A percentile compares a stretch with the other conserved stretches of the same genome.
Conservation (phyloP, 1,140 invertebrate species). For the Drosophila bocki region DNA sequence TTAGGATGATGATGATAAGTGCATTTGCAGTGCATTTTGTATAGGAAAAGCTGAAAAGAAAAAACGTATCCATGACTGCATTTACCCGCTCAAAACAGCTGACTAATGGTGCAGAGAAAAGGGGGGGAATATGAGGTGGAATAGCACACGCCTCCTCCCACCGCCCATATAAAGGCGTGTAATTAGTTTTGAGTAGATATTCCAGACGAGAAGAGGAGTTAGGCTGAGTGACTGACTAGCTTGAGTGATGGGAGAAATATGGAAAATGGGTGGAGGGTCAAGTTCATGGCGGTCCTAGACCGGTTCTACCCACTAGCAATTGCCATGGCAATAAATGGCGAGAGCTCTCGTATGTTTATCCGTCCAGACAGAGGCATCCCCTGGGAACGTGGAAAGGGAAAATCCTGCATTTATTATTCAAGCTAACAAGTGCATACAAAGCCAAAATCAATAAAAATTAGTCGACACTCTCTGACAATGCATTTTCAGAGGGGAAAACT, state of each 20-base stretch:
- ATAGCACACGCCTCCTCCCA: conserved; percentile 12
- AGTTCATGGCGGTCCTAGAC: conserved; percentile 21
- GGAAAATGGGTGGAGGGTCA: conserved; percentile 6
- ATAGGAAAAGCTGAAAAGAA: conserved; percentile 18
- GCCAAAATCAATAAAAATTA: conserved; percentile 50
- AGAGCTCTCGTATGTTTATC: conserved; percentile 16
- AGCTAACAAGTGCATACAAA: conserved; percentile 28
- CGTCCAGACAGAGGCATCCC: neutral
- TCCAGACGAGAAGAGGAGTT: neutral
- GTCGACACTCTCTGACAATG: conserved; percentile 44
- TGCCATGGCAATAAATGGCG: conserved; percentile 28
- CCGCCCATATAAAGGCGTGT: conserved; percentile 33
- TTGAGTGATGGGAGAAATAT: conserved; percentile 4
- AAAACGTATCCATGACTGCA: conserved; percentile 50
- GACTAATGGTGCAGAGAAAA: conserved; percentile 35
- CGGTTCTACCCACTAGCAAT: conserved; percentile 8
- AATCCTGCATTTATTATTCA: conserved; percentile 28
- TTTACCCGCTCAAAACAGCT: conserved; percentile 45
- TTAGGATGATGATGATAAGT: conserved; percentile 35
- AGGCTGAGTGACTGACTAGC: neutral
- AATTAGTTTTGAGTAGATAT: conserved; percentile 45
- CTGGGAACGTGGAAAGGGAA: conserved; percentile 11
- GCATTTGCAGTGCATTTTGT: conserved; percentile 30
- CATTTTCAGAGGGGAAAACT: conserved; percentile 16
- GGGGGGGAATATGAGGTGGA: conserved; percentile 10